Percentiles rank a stretch among this genome's conserved stretches.
Conservation (phyloP, 2,797 vertebrate genomes). For the Rhinatrema bivittatum region DNA sequence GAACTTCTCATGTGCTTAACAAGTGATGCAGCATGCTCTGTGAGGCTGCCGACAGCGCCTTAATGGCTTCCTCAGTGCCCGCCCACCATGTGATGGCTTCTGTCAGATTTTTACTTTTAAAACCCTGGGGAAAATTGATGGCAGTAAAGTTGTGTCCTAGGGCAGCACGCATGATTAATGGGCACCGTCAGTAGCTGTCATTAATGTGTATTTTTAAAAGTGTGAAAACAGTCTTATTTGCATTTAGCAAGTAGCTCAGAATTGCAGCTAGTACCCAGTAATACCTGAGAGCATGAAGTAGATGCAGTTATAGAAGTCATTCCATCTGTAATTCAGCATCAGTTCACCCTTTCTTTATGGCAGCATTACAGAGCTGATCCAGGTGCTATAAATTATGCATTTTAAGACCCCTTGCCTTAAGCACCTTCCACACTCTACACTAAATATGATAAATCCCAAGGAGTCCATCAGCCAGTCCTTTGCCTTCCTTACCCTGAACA, state of each 20-base stretch:
- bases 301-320: too few relatives aligned
- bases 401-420: too few relatives aligned
- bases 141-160: conserved; percentile 71
- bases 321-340: neutral
- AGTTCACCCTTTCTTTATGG: conserved; percentile 11
- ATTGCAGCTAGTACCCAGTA: conserved; percentile 16
- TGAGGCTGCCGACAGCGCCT: conserved; percentile 67
- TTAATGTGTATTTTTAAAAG: conserved; percentile 50
- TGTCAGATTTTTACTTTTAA: conserved; percentile 62
- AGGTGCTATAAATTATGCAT: too few relatives aligned
- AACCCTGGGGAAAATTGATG: conserved; percentile 75
- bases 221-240: conserved; percentile 28
- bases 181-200: conserved; percentile 61
- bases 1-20: conserved; percentile 86
- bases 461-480: too few relatives aligned
- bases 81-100: conserved; percentile 54
- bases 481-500: too few relatives aligned
- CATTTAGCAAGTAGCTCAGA: conserved; percentile 3
- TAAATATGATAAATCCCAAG: too few relatives aligned
- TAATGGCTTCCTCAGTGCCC: conserved; percentile 74
- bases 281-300: conserved; percentile 12
- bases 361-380: conserved; percentile 18
- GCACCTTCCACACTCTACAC: too few relatives aligned
- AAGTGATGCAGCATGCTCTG: conserved; percentile 72
- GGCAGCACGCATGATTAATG: conserved; percentile 65